Evolutionary conservation across 2,888 invertebrate genomes (phyloP).

Genomic region (Troides aeacus): DNA sequence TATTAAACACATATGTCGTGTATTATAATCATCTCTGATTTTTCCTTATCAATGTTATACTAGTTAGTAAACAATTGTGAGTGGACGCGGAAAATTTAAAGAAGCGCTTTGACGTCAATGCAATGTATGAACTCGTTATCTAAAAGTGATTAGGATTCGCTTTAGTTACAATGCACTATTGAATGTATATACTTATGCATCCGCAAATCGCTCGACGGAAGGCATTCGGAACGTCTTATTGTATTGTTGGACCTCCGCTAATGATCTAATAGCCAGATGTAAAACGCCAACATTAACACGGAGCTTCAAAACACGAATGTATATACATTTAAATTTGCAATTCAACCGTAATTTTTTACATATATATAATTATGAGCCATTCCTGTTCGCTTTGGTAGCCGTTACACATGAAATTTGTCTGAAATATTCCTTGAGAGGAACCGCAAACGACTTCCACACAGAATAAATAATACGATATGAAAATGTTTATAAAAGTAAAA

Average conservation of each 20-base stretch:
- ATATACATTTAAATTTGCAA: background rate
- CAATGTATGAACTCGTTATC: constrained; percentile 28
- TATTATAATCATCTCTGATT: constrained; percentile 1
- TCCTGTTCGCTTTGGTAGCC: no score
- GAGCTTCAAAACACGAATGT: constrained; percentile 4
- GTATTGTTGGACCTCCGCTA: constrained; percentile 50
- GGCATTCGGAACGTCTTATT: constrained; percentile 33
- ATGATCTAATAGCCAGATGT: constrained; percentile 43
- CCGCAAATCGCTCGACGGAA: constrained; percentile 28
- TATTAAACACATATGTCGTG: no score
- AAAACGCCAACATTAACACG: constrained; percentile 44
- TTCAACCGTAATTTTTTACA: background rate
- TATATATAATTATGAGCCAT: no score
- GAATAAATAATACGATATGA: no score
- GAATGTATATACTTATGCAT: constrained; percentile 32
- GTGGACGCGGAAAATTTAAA: constrained; percentile 34
- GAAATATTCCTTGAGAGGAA: no score
- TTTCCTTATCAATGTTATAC: background rate
- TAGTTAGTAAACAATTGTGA: background rate
- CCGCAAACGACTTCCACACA: no score
- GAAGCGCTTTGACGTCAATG: constrained; percentile 33
- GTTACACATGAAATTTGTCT: no score
- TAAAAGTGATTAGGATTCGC: constrained; percentile 31
- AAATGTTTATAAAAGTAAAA: no score
- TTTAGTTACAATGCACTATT: constrained; percentile 35